These are phyloP conservation scores for Kradibia gibbosae DNA, from an alignment of 1,140 invertebrate genomes.

Conservation along the genomic window DNA sequence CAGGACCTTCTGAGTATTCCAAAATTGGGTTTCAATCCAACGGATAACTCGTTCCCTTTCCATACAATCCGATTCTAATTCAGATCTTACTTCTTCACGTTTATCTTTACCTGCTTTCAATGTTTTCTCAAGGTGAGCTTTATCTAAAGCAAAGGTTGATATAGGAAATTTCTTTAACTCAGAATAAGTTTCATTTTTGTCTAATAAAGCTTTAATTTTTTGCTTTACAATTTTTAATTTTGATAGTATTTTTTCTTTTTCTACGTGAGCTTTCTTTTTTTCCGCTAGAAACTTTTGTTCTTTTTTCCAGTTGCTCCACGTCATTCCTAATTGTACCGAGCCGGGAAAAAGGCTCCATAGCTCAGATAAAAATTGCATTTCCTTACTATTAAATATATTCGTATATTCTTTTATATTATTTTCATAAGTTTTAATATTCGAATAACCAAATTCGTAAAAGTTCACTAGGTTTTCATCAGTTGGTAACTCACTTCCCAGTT, in stretches of 20 bases:
- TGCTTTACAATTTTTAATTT: conserved; percentile 58
- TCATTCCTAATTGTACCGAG: conserved; percentile 23
- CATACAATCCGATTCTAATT: conserved; percentile 63
- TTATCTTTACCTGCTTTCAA: conserved; percentile 64
- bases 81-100: conserved; percentile 60
- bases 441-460: background rate
- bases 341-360: background rate
- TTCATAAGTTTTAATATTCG: background rate
- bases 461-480: background rate
- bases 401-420: background rate
- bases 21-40: conserved; percentile 68
- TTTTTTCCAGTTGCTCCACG: conserved; percentile 63
- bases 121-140: conserved; percentile 54
- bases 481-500: background rate
- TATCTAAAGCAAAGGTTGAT: conserved; percentile 63
- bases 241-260: conserved; percentile 51
- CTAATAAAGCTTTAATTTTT: conserved; percentile 58
- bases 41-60: conserved; percentile 63
- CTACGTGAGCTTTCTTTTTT: conserved; percentile 16
- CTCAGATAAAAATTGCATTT: conserved; percentile 16
- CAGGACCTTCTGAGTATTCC: conserved; percentile 62
- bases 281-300: conserved; percentile 52
- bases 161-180: conserved; percentile 60
- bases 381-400: background rate
- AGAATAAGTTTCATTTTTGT: conserved; percentile 61